Evolutionary conservation across 2,113 vertebrate species (phyloP).

Genomic region (Panurus biarmicus): DNA sequence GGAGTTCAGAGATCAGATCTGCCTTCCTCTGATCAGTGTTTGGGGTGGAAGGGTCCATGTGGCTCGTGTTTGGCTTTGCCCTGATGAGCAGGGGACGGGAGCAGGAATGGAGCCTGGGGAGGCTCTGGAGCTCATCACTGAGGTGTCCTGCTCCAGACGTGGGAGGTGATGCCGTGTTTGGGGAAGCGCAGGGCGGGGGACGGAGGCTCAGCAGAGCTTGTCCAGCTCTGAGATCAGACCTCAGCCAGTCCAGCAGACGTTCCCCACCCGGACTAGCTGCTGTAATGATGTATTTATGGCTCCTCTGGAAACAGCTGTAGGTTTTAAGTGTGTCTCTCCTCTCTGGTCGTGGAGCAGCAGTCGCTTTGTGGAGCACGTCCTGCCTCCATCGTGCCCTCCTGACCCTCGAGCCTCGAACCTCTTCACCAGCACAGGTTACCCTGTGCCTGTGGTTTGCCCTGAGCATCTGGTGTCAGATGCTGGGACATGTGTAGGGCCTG

Average conservation of each 20-base stretch:
- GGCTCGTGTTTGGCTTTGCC: rapidly evolving
- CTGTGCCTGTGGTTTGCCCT: neutral
- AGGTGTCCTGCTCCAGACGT: neutral
- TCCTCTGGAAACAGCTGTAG: neutral
- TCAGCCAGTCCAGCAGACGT: neutral
- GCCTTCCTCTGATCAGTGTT: rapidly evolving
- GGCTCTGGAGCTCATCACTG: neutral
- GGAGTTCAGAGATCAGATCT: neutral
- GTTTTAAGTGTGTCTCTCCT: neutral
- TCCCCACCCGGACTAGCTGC: neutral
- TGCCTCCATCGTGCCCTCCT: neutral
- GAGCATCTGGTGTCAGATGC: neutral
- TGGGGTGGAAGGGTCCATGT: neutral
- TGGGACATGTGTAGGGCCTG: neutral
- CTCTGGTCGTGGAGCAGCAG: neutral
- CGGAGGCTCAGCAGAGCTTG: rapidly evolving
- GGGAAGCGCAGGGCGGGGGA: neutral
- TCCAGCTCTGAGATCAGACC: neutral
- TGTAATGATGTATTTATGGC: neutral
- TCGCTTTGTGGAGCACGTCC: neutral
- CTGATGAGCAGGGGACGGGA: neutral
- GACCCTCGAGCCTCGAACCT: neutral
- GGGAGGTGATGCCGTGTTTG: rapidly evolving
- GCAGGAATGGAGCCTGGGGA: neutral
- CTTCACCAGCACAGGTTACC: rapidly evolving